Percentiles rank a stretch among this genome's conserved stretches.
Evolutionary conservation across 2,797 vertebrate species (phyloP).

Genomic region (Enteromius paludinosus): DNA sequence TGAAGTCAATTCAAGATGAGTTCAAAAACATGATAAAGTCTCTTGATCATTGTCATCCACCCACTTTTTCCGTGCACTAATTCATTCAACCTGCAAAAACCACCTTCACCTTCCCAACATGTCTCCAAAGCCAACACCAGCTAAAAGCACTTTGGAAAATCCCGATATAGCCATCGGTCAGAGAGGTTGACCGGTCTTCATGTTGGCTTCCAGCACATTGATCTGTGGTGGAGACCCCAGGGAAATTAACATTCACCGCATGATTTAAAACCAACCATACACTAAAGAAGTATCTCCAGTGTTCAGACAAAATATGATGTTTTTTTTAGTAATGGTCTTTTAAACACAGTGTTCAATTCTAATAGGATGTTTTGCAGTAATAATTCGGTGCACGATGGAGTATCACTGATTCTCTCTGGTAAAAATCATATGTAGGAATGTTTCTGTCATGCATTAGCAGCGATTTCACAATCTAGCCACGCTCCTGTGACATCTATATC

Average conservation of each 20-base stretch:
- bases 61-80: slow-evolving; percentile 79
- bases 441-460: neutral
- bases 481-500: slow-evolving; percentile 30
- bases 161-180: slow-evolving; percentile 61
- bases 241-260: slow-evolving; percentile 74
- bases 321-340: slow-evolving; percentile 18
- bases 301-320: slow-evolving; percentile 41
- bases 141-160: slow-evolving; percentile 28
- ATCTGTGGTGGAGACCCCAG: slow-evolving; percentile 65
- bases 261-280: slow-evolving; percentile 64
- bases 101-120: slow-evolving; percentile 77
- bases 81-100: slow-evolving; percentile 79
- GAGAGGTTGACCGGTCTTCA: slow-evolving; percentile 69
- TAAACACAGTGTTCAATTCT: neutral
- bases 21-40: slow-evolving; percentile 55
- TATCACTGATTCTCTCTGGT: neutral
- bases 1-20: slow-evolving; percentile 22
- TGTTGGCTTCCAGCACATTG: slow-evolving; percentile 64
- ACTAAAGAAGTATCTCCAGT: slow-evolving; percentile 79
- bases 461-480: slow-evolving; percentile 20
- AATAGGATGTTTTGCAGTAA: neutral
- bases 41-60: slow-evolving; percentile 77
- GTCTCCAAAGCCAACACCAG: slow-evolving; percentile 72
- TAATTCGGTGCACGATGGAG: too few relatives aligned
- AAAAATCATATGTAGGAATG: slow-evolving; percentile 7